phyloP scores from a whole-genome alignment of 1,140 invertebrate genomes.

The Aethina tumida region DNA sequence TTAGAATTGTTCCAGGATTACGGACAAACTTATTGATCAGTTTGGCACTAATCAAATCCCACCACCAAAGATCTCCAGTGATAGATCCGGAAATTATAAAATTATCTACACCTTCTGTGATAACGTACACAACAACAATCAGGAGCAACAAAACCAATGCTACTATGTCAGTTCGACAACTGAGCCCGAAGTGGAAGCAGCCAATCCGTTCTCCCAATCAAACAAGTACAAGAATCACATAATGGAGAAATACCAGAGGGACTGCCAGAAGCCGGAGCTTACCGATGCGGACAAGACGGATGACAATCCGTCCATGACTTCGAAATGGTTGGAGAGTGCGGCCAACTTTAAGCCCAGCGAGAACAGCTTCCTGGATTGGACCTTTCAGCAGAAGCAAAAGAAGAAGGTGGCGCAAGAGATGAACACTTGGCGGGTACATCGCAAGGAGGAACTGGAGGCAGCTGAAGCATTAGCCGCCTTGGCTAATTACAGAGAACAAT shows the following conservation, averaged over 20 bases:
- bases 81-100: conserved; percentile 80
- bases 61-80: conserved; percentile 75
- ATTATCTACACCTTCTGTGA: conserved; percentile 47
- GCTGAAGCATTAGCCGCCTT: conserved; percentile 53
- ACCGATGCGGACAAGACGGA: conserved; percentile 22
- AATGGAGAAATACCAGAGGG: conserved; percentile 45
- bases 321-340: conserved; percentile 59
- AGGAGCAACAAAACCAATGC: conserved; percentile 26
- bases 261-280: conserved; percentile 28
- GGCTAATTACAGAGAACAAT: conserved; percentile 34
- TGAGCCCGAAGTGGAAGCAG: conserved; percentile 25
- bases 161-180: conserved; percentile 36
- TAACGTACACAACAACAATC: conserved; percentile 14
- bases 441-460: conserved; percentile 57
- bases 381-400: conserved; percentile 21
- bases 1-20: conserved; percentile 42
- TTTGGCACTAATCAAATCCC: conserved; percentile 73
- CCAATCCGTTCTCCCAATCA: conserved; percentile 30
- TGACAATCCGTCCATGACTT: conserved; percentile 43
- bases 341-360: conserved; percentile 54
- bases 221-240: conserved; percentile 46
- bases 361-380: conserved; percentile 55
- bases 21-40: conserved; percentile 43
- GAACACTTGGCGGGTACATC: no score
- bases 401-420: conserved; percentile 18